Conservation (phyloP, 2,797 vertebrate species). For the Philypnodon macrostomus region DNA sequence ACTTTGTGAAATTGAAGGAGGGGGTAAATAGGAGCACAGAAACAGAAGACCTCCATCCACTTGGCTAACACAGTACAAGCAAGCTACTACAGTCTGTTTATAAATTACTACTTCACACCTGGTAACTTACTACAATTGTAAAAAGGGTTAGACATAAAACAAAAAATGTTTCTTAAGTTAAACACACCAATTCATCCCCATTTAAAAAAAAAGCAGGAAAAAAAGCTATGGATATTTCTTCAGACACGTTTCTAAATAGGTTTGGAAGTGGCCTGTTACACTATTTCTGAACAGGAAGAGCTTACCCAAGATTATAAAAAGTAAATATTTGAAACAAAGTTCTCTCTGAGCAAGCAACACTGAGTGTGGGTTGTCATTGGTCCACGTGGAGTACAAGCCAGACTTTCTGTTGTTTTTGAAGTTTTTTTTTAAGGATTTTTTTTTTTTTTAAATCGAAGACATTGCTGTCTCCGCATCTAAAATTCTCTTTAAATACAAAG, state of each 20-base stretch:
- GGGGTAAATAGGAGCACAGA: conserved; percentile 59
- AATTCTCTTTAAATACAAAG: conserved; percentile 92
- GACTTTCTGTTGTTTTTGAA: conserved; percentile 68
- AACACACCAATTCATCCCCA: conserved; percentile 74
- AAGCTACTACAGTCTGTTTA: conserved; percentile 84
- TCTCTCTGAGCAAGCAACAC: conserved; percentile 94
- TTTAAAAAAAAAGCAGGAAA: conserved; percentile 45
- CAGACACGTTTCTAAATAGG: conserved; percentile 74
- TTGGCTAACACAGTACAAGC: conserved; percentile 79
- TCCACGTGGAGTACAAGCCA: conserved; percentile 87
- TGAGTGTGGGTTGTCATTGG: conserved; percentile 96
- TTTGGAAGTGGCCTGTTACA: conserved; percentile 77
- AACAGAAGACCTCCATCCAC: conserved; percentile 80
- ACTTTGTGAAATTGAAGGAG: conserved; percentile 31
- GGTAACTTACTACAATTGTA: conserved; percentile 84
- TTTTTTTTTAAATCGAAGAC: conserved; percentile 80
- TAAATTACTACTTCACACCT: conserved; percentile 88
- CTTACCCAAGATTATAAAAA: conserved; percentile 81
- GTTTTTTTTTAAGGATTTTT: conserved; percentile 49
- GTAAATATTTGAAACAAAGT: conserved; percentile 82
- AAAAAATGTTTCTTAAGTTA: conserved; percentile 78
- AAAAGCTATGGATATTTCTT: conserved; percentile 77
- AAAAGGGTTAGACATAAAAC: conserved; percentile 84
- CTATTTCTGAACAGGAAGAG: conserved; percentile 77
- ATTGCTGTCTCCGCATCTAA: conserved; percentile 91